A percentile compares a stretch with the other conserved stretches of the same genome.
These are phyloP conservation scores for Drosophila engyochracea DNA, from an alignment of 2,888 invertebrate species.

Conservation along the genomic window DNA sequence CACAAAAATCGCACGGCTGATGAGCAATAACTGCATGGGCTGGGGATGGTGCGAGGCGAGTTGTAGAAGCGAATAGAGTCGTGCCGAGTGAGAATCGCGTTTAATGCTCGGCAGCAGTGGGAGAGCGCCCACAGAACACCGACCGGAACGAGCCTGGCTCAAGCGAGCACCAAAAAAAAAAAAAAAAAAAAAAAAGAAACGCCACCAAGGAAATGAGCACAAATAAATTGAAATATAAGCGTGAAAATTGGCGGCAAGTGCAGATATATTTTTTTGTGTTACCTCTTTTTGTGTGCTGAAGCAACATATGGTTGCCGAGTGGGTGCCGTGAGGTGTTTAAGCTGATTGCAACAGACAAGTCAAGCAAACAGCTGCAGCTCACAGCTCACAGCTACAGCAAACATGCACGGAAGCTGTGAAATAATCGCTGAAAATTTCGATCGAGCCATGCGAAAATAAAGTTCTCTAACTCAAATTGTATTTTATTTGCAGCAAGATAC, in stretches of 20 bases:
- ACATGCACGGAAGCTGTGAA: neutral
- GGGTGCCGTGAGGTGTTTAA: slow-evolving; percentile 58
- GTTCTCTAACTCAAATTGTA: neutral
- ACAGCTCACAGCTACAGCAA: neutral
- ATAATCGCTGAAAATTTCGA: neutral
- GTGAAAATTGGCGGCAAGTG: slow-evolving; percentile 41
- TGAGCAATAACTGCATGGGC: slow-evolving; percentile 4
- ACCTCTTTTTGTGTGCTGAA: slow-evolving; percentile 19
- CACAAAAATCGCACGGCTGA: slow-evolving; percentile 27
- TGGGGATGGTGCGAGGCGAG: neutral
- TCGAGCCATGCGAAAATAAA: neutral
- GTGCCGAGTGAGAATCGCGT: slow-evolving; percentile 33
- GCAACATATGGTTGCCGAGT: slow-evolving; percentile 71
- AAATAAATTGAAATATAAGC: slow-evolving; percentile 54
- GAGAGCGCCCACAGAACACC: slow-evolving; percentile 51
- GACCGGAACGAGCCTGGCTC: slow-evolving; percentile 19
- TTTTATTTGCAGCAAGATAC: neutral
- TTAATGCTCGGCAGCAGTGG: slow-evolving; percentile 37
- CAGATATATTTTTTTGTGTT: slow-evolving; percentile 20
- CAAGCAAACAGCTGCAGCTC: slow-evolving; percentile 19
- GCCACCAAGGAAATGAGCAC: slow-evolving; percentile 44
- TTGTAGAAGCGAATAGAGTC: slow-evolving; percentile 20
- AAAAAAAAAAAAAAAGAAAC: slow-evolving; percentile 8
- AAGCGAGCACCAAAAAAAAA: slow-evolving; percentile 30
- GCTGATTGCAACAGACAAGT: slow-evolving; percentile 54